Evolutionary conservation across 2,113 vertebrate species (phyloP).

Genomic region (Passer domesticus): DNA sequence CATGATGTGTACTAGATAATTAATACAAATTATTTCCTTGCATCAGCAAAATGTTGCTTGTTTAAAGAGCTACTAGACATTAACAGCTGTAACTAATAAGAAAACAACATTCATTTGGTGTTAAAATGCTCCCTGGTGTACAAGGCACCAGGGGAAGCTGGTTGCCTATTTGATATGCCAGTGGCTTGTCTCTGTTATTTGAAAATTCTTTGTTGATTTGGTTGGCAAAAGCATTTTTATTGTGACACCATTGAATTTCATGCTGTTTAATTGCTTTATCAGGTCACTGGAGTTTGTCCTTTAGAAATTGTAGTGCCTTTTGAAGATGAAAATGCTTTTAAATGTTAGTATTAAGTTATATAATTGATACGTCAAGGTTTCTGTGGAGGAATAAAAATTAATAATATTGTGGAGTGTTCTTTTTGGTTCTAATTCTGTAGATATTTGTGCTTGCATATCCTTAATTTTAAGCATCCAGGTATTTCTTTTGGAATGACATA

Average conservation of each 20-base stretch:
- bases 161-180: background rate
- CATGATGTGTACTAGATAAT: background rate
- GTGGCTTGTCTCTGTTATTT: background rate
- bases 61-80: background rate
- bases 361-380: background rate
- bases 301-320: background rate
- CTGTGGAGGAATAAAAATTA: background rate
- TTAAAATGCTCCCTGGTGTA: background rate
- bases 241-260: background rate
- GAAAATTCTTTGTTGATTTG: background rate
- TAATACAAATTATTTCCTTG: background rate
- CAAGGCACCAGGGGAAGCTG: background rate
- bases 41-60: background rate
- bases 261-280: constrained; percentile 21
- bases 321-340: background rate
- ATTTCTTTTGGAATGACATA: constrained; percentile 19
- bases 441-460: background rate
- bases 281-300: background rate
- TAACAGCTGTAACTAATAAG: background rate
- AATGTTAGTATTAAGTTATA: background rate
- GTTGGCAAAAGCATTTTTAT: background rate
- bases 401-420: background rate
- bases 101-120: background rate
- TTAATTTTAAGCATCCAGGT: background rate
- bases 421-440: background rate